Evolutionary conservation across 2,888 invertebrate genomes (phyloP), one percentile per base, ranked within the genome.

Genomic region (Mesoligia furuncula): DNA sequence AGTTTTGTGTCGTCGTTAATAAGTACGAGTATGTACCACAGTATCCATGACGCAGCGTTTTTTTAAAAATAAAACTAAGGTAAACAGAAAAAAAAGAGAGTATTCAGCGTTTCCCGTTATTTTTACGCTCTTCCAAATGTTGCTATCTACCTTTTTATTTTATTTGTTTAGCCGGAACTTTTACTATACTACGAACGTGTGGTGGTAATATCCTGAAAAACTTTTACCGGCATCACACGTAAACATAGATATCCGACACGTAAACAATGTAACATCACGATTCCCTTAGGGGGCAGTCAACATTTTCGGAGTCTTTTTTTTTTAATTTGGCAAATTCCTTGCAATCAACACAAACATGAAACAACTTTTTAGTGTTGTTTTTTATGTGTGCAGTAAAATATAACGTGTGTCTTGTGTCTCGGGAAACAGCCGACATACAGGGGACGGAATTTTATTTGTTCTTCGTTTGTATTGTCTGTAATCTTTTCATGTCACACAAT

Each of bases 241-340:
- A 75, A 87, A 87, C 76, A 85, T n/a, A n/a, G n/a, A n/a, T n/a
- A n/a, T n/a, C n/a, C n/a, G n/a, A 51, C 71, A 81, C 42, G 68
- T 81, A 75, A 87, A 87, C 76, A 85, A 78, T 67, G 62, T 70
- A 70, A 24, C 68, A 57, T 70, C 64, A 61, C 65, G 51, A 80
- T 81, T 70, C 45, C 80, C 85, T 51, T 51, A 57, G 76, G 70
- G 76, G 45, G 48, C 27, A 48, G 62, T 67, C 51, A 66, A 73
- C 70, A 76, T 83, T 75, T 76, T 69, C 11, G 36, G 64, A 20
- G 68, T 42, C 31, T 61, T 36, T 73, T 75, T 31, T 51, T 80
- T 84, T 85, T 79, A 84, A 81, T 88, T 87, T 85, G 17, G 73
- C 36, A 77, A 87, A 85, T 85, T 88, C 71, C 42, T 75, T 84